Percentiles rank a stretch among this genome's conserved stretches.
phyloP scores from a whole-genome alignment of 2,797 vertebrate genomes.

The Lepilemur septentrionalis region DNA sequence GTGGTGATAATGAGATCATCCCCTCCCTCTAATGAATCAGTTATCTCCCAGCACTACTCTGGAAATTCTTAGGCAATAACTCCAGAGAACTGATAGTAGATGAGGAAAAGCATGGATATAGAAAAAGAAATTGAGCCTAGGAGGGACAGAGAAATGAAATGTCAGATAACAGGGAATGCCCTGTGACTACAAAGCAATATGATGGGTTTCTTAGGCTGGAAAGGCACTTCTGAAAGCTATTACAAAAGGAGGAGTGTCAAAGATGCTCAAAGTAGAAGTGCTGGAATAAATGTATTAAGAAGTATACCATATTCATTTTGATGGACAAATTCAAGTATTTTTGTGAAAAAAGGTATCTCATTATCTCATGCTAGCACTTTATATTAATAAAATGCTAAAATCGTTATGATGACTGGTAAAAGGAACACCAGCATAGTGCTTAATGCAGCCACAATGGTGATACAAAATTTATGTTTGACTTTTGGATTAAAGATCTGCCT shows the following conservation, averaged over 20 bases:
- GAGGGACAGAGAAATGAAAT: background rate
- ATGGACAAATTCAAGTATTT: background rate
- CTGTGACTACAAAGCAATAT: background rate
- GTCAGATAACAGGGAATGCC: background rate
- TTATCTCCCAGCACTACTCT: background rate
- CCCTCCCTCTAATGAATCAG: background rate
- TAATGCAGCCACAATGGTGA: background rate
- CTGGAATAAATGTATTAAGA: background rate
- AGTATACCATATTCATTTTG: background rate
- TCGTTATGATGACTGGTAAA: background rate
- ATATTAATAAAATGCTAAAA: background rate
- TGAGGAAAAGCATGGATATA: background rate
- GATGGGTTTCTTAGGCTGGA: background rate
- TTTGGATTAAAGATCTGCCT: background rate
- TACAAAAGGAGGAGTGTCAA: background rate
- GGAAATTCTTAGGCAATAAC: background rate
- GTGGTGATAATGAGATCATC: background rate
- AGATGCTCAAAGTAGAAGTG: background rate
- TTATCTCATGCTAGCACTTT: background rate
- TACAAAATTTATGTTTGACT: background rate
- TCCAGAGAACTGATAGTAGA: background rate
- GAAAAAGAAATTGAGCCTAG: background rate
- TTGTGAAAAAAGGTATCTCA: background rate
- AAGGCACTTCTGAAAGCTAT: background rate
- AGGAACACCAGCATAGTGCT: background rate